Evolutionary conservation across 2,888 invertebrate species (phyloP).

Genomic region (Cyrtodaria siliqua): DNA sequence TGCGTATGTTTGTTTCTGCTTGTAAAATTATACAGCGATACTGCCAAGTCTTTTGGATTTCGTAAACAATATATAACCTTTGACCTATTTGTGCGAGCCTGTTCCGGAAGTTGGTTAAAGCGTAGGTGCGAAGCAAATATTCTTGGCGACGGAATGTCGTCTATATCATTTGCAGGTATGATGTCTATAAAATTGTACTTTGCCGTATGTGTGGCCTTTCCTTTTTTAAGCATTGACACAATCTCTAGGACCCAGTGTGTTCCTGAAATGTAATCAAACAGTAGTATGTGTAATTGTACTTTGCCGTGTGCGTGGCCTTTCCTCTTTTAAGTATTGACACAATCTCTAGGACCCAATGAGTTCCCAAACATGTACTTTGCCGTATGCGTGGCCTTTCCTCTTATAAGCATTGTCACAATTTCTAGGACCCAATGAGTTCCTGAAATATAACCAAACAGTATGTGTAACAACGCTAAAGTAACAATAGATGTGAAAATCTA

Average conservation of each 20-base stretch:
- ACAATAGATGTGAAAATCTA: too few species aligned
- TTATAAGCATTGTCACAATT: slow-evolving; percentile 28
- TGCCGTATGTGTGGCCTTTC: slow-evolving; percentile 12
- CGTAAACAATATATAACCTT: slow-evolving; percentile 34
- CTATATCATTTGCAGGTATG: slow-evolving; percentile 13
- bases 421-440: slow-evolving; percentile 40
- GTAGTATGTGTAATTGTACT: slow-evolving; percentile 24
- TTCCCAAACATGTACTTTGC: slow-evolving; percentile 26
- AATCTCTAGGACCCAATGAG: slow-evolving; percentile 36
- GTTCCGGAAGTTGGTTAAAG: slow-evolving; percentile 29
- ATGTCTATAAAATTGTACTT: slow-evolving; percentile 30
- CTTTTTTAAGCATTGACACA: slow-evolving; percentile 24
- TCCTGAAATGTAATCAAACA: slow-evolving; percentile 17
- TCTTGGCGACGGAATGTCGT: slow-evolving; percentile 16
- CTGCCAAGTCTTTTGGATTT: slow-evolving; percentile 42
- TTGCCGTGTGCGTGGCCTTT: slow-evolving; percentile 9
- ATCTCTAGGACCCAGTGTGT: slow-evolving; percentile 42
- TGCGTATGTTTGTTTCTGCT: background rate
- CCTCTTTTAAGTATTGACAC: slow-evolving; percentile 27
- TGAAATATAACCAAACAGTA: too few species aligned
- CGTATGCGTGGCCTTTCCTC: slow-evolving; percentile 14
- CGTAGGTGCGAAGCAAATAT: slow-evolving; percentile 23
- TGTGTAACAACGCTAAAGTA: too few species aligned
- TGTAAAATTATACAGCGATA: slow-evolving; percentile 22
- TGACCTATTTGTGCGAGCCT: slow-evolving; percentile 7